Evolutionary conservation across 2,888 invertebrate species (phyloP).

Genomic region (Lepeophtheirus nordmannii): DNA sequence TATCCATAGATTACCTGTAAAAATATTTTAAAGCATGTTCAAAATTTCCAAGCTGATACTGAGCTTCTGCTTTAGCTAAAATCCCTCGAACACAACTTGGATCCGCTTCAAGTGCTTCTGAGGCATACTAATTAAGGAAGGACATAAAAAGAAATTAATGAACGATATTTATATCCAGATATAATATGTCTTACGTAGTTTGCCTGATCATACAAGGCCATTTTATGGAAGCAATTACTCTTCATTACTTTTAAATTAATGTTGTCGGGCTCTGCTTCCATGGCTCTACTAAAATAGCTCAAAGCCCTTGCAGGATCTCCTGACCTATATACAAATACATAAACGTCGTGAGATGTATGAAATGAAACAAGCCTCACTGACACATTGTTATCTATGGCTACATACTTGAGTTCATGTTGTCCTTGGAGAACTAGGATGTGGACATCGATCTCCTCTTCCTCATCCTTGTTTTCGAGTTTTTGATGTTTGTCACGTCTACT

Average conservation of each 20-base stretch:
- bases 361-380: no score
- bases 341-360: background rate
- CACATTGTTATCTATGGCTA: background rate
- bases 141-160: background rate
- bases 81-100: constrained; percentile 13
- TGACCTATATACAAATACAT: background rate
- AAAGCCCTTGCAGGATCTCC: constrained; percentile 16
- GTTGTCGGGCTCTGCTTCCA: background rate
- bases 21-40: constrained; percentile 21
- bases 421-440: constrained; percentile 8
- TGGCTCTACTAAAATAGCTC: constrained; percentile 4
- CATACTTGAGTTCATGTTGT: constrained; percentile 16
- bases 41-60: constrained; percentile 15
- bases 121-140: constrained; percentile 10
- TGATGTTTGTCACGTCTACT: background rate
- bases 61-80: constrained; percentile 15
- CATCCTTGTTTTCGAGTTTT: background rate
- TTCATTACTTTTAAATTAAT: background rate
- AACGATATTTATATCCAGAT: background rate
- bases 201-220: constrained; percentile 7
- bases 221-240: constrained; percentile 11
- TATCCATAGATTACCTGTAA: background rate
- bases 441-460: constrained; percentile 1
- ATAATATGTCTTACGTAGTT: background rate
- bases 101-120: background rate